Evolutionary conservation across 1,140 invertebrate species (phyloP), one percentile per base, ranked within the genome.

Genomic region (Heliconius melpomene): DNA sequence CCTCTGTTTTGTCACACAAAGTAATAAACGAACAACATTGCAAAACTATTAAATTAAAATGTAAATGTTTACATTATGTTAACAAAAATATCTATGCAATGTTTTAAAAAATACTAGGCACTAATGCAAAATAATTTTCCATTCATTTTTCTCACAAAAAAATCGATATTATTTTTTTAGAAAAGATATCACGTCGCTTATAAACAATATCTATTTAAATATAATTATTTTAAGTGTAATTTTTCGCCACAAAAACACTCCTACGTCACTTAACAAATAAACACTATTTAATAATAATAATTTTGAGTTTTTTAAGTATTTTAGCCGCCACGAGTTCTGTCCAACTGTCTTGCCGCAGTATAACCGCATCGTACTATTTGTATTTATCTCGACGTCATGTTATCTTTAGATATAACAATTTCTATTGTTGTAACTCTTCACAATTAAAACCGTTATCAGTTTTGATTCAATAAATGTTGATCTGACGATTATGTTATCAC

Each of bases 391-490:
- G 26, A 26, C 60, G 60, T 66, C 60, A 66, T 7, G 3, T 70
- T 76, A 76, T 76, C 74, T 76, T 52, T 66, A 54, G 74, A 76
- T 76, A 74, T 20, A 74, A 52, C 26, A 32, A 70, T 76, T 76
- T 66, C 60, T 66, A 26, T 66, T 66, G 60, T 66, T 66, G 9
- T 60, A 46, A 66, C 40, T 26, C 32, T n/a, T 66, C 32, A 40
- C 36, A n/a, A 57, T 57, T 54, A 16, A 32, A 40, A 26, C 20
- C 13, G 40, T 76, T 76, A 76, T 76, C 74, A 70, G 5, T 70
- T 66, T 40, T 76, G 57, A 76, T 66, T 76, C 57, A 66, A 76
- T 76, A 76, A 66, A 76, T 26, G 38, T 75, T 57, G 36, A 76
- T 40, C 7, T 46, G n/a, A 9, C 18, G 23, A 70, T 66, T 66